Evolutionary conservation across 2,888 invertebrate species (phyloP).

Genomic region (Periphyllus acericola): DNA sequence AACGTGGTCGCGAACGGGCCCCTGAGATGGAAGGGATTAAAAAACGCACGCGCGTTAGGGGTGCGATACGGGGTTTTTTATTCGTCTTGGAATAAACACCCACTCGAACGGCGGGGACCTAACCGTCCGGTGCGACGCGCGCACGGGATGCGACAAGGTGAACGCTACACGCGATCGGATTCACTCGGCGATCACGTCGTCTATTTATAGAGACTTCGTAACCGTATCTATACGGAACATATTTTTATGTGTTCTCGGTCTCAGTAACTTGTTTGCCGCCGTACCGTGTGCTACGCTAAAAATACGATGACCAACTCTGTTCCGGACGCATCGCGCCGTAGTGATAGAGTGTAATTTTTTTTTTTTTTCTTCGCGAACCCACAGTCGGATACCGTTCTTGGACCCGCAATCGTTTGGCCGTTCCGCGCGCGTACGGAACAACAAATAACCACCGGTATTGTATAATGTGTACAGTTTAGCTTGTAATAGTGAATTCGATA

Average conservation of each 20-base stretch:
- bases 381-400: not conserved
- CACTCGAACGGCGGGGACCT: not conserved
- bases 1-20: no score
- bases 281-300: slow-evolving; percentile 48
- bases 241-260: slow-evolving; percentile 36
- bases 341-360: no score
- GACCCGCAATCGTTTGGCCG: slow-evolving; percentile 12
- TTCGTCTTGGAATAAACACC: slow-evolving; percentile 31
- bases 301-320: slow-evolving; percentile 46
- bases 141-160: slow-evolving; percentile 54
- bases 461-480: not conserved
- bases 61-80: slow-evolving; percentile 14
- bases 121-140: not conserved
- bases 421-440: not conserved
- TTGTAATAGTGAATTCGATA: not conserved
- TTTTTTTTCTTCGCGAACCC: not conserved
- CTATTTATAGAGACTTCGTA: slow-evolving; percentile 55
- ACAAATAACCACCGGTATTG: no score
- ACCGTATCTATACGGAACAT: slow-evolving; percentile 49
- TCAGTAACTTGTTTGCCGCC: slow-evolving; percentile 38
- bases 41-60: not conserved
- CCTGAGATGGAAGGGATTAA: not conserved
- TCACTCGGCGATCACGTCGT: slow-evolving; percentile 34
- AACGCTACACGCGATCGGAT: slow-evolving; percentile 37
- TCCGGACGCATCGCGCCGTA: not conserved